Evolutionary conservation across 2,113 vertebrate species (phyloP).

Genomic region (Halichoerus grypus): DNA sequence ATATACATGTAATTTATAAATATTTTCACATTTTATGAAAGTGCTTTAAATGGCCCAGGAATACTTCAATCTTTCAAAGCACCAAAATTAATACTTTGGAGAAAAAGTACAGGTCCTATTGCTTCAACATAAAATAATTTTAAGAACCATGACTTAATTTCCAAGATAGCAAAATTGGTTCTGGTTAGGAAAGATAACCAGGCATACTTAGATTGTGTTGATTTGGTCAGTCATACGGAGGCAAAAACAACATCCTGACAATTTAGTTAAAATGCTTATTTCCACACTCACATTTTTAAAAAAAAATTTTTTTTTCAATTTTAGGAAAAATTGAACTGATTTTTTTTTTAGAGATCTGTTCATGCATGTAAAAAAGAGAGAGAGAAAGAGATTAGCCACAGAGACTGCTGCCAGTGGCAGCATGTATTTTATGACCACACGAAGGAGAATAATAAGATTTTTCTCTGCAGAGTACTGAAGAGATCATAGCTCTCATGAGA

Average conservation of each 20-base stretch:
- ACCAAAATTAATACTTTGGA: neutral
- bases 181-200: neutral
- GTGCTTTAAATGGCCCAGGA: neutral
- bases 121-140: constrained; percentile 25
- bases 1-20: neutral
- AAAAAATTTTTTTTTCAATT: neutral
- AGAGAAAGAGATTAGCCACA: neutral
- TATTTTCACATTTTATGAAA: neutral
- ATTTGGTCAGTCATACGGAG: neutral
- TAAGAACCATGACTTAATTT: neutral
- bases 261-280: constrained; percentile 38
- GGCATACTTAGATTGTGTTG: neutral
- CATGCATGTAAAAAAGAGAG: neutral
- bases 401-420: neutral
- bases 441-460: neutral
- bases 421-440: neutral
- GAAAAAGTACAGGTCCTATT: neutral
- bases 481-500: neutral
- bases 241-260: neutral
- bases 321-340: neutral
- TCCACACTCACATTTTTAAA: neutral
- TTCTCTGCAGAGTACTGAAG: neutral
- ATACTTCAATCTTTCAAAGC: neutral
- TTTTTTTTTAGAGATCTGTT: neutral
- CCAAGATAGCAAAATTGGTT: neutral